Percentiles rank a stretch among this genome's conserved stretches.
Conservation (phyloP, 2,113 vertebrate genomes). For the Chamaea fasciata region DNA sequence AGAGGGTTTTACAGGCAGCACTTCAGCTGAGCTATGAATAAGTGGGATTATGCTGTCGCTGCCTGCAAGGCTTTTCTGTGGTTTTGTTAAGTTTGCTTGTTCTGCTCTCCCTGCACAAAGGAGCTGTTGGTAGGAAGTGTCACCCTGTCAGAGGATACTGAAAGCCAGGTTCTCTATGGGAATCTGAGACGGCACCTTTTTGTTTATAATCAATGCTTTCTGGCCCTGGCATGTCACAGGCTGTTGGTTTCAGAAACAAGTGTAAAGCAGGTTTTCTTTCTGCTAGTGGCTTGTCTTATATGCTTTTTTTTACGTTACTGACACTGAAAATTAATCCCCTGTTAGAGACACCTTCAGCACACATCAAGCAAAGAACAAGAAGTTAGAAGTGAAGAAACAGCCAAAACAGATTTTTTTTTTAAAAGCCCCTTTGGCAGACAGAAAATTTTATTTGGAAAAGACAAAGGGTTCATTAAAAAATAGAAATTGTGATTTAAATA, state of each 20-base stretch:
- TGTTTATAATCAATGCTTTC: not conserved
- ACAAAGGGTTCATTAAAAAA: not conserved
- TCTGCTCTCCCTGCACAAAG: not conserved
- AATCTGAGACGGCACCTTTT: not conserved
- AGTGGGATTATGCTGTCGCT: not conserved
- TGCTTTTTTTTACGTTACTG: not conserved
- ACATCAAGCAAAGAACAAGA: not conserved
- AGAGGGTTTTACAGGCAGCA: conserved; percentile 21
- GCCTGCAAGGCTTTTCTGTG: not conserved
- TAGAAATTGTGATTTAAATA: not conserved
- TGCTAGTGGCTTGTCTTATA: not conserved
- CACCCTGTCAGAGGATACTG: not conserved
- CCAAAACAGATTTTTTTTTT: not conserved
- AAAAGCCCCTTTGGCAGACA: not conserved
- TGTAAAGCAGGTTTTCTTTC: not conserved
- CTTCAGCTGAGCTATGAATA: conserved; percentile 16
- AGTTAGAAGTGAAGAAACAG: not conserved
- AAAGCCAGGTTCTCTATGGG: not conserved
- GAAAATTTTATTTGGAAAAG: not conserved
- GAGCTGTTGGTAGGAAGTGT: not conserved
- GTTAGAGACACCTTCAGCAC: not conserved
- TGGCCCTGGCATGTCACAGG: not conserved
- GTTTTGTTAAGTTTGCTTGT: not conserved
- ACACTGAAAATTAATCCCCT: not conserved
- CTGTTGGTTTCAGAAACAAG: not conserved